Evolutionary conservation across 2,888 invertebrate species (phyloP), one percentile per base, ranked within the genome.

Genomic region (Leucoma salicis): DNA sequence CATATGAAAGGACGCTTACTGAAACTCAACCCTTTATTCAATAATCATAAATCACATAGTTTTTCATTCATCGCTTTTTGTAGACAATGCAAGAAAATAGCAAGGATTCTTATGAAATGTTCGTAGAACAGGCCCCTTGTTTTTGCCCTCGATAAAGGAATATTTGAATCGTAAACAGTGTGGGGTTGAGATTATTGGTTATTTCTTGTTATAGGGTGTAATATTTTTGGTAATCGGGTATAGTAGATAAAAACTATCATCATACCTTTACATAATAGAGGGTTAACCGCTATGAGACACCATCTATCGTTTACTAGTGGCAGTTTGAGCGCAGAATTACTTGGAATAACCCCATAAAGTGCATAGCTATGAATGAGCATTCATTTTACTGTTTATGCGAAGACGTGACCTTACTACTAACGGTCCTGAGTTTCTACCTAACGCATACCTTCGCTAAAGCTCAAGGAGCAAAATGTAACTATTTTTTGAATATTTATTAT

Each of bases 291-390:
- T n/a, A n/a, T n/a, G n/a, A n/a, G n/a, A n/a, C n/a, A n/a, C n/a
- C n/a, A n/a, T n/a, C n/a, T n/a, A n/a, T n/a, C n/a, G n/a, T n/a
- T n/a, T n/a, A n/a, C n/a, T n/a, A n/a, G n/a, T n/a, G n/a, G n/a
- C n/a, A n/a, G n/a, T n/a, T n/a, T n/a, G n/a, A n/a, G n/a, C n/a
- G n/a, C n/a, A n/a, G n/a, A n/a, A n/a, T n/a, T n/a, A n/a, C n/a
- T n/a, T n/a, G n/a, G 58, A 56, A 59, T 56, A 59, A 16, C 46
- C 43, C 15, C 21, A 32, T 44, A 31, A 57, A 60, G 32, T 56
- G 62, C 63, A 61, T 39, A 13, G 39, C 52, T 35, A 48, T 65
- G 61, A 59, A 66, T 43, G 49, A 16, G 18, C 36, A 45, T 39
- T 35, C 49, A 49, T 36, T 61, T 65, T 65, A 66, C 45, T 39